phyloP scores from a whole-genome alignment of 1,140 invertebrate species.

The Oryzaephilus surinamensis region DNA sequence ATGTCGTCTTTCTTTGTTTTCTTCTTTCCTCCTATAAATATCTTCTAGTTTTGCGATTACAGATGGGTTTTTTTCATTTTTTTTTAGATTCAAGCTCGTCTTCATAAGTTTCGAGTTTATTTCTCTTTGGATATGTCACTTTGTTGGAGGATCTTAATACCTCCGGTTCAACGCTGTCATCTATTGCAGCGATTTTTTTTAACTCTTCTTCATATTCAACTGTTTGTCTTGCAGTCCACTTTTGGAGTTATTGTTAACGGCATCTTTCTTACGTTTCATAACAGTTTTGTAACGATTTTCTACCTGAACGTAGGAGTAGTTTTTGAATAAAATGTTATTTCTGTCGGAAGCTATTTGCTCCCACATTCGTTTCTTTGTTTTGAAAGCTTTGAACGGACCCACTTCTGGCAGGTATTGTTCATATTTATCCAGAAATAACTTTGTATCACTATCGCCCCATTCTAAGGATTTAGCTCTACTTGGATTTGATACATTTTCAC shows the following conservation, averaged over 20 bases:
- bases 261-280: constrained; percentile 5
- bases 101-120: no score
- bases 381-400: constrained; percentile 11
- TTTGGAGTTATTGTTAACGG: neutral
- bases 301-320: neutral
- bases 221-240: no score
- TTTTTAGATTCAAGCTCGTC: no score
- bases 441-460: constrained; percentile 5
- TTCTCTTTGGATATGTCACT: no score
- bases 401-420: constrained; percentile 2
- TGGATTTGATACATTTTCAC: no score
- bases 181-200: neutral
- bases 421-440: constrained; percentile 5
- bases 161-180: neutral
- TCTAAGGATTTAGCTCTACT: no score
- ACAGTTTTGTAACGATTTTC: constrained; percentile 2
- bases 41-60: neutral
- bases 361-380: constrained; percentile 11
- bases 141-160: no score
- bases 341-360: constrained; percentile 3
- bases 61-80: no score
- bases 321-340: neutral
- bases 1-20: constrained; percentile 3
- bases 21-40: neutral
- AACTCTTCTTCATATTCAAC: constrained; percentile 2